Evolutionary conservation across 2,888 invertebrate species (phyloP).

Genomic region (Acleris holmiana): DNA sequence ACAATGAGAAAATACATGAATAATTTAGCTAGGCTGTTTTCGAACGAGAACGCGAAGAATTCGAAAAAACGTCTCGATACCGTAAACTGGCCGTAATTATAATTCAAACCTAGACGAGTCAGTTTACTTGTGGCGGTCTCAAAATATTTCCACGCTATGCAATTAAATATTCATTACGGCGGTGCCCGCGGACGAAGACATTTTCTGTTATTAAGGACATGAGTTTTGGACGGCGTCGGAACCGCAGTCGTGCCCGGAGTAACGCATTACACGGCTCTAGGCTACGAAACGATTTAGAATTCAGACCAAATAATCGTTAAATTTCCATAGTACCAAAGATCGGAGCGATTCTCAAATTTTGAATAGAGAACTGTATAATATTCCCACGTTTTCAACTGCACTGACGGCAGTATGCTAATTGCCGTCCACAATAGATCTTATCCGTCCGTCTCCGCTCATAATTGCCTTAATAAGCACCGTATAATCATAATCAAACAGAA

Average conservation of each 20-base stretch:
- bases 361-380: slow-evolving; percentile 38
- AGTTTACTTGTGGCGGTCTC: slow-evolving; percentile 48
- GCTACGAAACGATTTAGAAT: slow-evolving; percentile 48
- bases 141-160: slow-evolving; percentile 72
- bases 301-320: slow-evolving; percentile 39
- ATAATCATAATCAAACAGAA: slow-evolving; percentile 75
- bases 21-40: slow-evolving; percentile 18
- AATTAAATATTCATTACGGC: slow-evolving; percentile 80
- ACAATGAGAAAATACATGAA: slow-evolving; percentile 26
- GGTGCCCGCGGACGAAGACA: slow-evolving; percentile 59
- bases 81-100: slow-evolving; percentile 61
- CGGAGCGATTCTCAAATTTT: slow-evolving; percentile 24
- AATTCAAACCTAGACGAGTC: slow-evolving; percentile 55
- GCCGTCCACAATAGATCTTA: slow-evolving; percentile 63
- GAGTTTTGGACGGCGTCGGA: slow-evolving; percentile 51
- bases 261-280: slow-evolving; percentile 47
- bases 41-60: slow-evolving; percentile 21
- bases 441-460: slow-evolving; percentile 63
- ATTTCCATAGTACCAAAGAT: slow-evolving; percentile 25
- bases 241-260: slow-evolving; percentile 41
- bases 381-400: slow-evolving; percentile 53
- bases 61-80: slow-evolving; percentile 26
- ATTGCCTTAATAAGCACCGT: slow-evolving; percentile 74
- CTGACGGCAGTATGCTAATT: slow-evolving; percentile 63
- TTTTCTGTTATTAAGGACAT: slow-evolving; percentile 72